These are phyloP conservation scores for Psephotus haematonotus DNA, from an alignment of 2,113 vertebrate species.

Conservation along the genomic window DNA sequence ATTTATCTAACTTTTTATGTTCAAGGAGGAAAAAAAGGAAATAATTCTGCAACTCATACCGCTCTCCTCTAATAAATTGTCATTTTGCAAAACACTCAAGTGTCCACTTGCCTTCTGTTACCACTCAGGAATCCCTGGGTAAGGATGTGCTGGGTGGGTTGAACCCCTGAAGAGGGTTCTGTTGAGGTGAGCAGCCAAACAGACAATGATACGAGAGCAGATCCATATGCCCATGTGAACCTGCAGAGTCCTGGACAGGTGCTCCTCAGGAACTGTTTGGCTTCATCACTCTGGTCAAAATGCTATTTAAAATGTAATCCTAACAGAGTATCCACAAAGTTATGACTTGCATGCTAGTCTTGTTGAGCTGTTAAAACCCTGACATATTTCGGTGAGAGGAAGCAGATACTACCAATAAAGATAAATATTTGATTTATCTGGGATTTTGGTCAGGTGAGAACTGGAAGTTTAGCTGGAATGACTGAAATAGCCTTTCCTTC, in stretches of 20 bases:
- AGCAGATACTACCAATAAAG: neutral
- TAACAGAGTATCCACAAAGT: too few species aligned
- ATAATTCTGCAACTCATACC: neutral
- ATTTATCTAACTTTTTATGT: neutral
- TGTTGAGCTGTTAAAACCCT: neutral
- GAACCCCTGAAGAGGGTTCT: neutral
- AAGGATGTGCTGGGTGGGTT: neutral
- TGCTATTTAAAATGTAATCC: neutral
- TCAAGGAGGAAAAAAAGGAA: neutral
- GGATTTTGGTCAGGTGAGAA: neutral
- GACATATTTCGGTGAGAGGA: neutral
- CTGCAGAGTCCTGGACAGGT: neutral
- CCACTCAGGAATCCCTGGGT: neutral
- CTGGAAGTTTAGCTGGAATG: neutral
- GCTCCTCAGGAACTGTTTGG: neutral
- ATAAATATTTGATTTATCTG: neutral
- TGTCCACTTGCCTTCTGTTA: neutral
- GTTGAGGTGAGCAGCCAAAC: neutral
- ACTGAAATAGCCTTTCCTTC: neutral
- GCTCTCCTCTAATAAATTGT: neutral
- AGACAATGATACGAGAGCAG: neutral
- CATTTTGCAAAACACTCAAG: neutral
- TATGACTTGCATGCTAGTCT: neutral
- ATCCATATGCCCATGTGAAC: rapidly evolving
- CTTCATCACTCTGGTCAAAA: neutral